These are phyloP conservation scores for Mechanitis messenoides DNA, from an alignment of 2,888 invertebrate genomes.

Conservation along the genomic window DNA sequence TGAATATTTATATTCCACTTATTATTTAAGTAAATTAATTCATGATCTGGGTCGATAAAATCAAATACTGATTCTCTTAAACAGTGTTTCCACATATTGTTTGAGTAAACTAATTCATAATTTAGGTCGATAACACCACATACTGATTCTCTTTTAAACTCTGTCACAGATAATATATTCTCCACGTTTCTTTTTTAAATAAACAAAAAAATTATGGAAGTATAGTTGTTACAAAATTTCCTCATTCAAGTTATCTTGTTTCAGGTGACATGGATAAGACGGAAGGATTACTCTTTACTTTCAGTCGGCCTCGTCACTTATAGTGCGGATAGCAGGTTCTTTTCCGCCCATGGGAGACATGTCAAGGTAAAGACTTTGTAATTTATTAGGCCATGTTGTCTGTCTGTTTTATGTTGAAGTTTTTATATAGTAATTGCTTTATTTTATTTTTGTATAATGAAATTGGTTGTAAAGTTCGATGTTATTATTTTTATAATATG, in stretches of 20 bases:
- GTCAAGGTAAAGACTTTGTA: slow-evolving; percentile 63
- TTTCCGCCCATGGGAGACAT: slow-evolving; percentile 77
- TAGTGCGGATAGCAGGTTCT: slow-evolving; percentile 80
- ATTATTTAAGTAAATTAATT: too few relatives aligned
- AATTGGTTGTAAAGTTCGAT: neutral
- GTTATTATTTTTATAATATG: neutral
- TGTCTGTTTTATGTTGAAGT: neutral
- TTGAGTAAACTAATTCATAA: too few relatives aligned
- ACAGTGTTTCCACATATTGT: neutral
- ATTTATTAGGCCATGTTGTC: slow-evolving; percentile 9
- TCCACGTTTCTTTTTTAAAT: neutral
- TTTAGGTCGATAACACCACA: too few relatives aligned
- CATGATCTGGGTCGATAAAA: too few relatives aligned
- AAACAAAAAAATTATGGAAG: neutral
- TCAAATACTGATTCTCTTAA: too few relatives aligned
- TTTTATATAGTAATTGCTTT: neutral
- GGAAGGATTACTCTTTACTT: slow-evolving; percentile 79
- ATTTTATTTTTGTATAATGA: neutral
- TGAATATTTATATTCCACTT: neutral
- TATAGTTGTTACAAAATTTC: neutral
- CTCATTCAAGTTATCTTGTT: slow-evolving; percentile 18
- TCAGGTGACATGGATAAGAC: slow-evolving; percentile 84
- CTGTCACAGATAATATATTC: neutral
- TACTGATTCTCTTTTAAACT: neutral
- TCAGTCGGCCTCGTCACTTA: slow-evolving; percentile 80